These are phyloP conservation scores for Epinephelus lanceolatus DNA, from an alignment of 2,113 vertebrate genomes.

Conservation along the genomic window DNA sequence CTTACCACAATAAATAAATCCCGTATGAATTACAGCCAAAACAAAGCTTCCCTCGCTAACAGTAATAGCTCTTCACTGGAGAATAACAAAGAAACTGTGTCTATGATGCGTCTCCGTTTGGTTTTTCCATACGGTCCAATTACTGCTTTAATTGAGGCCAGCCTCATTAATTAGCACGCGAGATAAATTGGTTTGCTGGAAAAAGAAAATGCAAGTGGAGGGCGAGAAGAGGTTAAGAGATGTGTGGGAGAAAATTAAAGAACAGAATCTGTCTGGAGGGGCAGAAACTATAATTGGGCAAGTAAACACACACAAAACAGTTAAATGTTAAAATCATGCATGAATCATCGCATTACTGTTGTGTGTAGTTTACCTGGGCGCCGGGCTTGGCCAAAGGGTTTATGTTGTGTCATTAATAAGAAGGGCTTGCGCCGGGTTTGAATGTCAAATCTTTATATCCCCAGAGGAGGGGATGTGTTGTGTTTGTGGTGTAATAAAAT, in stretches of 20 bases:
- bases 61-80: constrained; percentile 9
- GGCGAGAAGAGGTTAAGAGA: constrained; percentile 39
- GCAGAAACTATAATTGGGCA: constrained; percentile 40
- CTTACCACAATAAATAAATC: background rate
- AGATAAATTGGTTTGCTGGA: constrained; percentile 56
- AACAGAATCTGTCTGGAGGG: constrained; percentile 47
- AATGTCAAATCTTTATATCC: constrained; percentile 25
- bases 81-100: constrained; percentile 18
- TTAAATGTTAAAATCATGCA: constrained; percentile 21
- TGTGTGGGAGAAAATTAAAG: constrained; percentile 41
- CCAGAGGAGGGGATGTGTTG: background rate
- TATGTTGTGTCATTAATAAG: constrained; percentile 36
- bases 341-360: constrained; percentile 34
- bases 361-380: constrained; percentile 39
- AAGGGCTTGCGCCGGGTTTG: background rate
- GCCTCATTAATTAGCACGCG: constrained; percentile 67
- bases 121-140: constrained; percentile 51
- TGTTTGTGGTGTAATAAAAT: constrained; percentile 12
- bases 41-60: background rate
- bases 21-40: background rate
- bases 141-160: constrained; percentile 73
- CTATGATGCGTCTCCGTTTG: constrained; percentile 39
- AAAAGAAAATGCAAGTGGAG: constrained; percentile 41
- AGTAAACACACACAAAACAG: constrained; percentile 36
- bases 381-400: constrained; percentile 13